A percentile compares a stretch with the other conserved stretches of the same genome.
Conservation (phyloP, 2,797 vertebrate genomes). For the Enteromius mattozi region DNA sequence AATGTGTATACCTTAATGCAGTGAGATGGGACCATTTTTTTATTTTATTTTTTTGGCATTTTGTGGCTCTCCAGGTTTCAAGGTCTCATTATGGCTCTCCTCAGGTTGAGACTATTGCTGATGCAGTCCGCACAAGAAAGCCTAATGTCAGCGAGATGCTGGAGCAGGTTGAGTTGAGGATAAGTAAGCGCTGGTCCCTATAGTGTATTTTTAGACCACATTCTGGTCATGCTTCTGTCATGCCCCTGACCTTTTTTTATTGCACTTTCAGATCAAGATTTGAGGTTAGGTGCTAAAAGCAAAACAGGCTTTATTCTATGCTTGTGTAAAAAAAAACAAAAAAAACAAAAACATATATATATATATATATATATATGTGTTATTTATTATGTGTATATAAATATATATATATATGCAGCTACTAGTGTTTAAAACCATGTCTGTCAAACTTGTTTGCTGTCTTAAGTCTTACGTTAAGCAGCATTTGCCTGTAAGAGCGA, state of each 20-base stretch:
- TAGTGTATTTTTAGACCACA: constrained; percentile 43
- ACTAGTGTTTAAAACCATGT: neutral
- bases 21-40: neutral
- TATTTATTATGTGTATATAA: too few species aligned
- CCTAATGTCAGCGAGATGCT: constrained; percentile 46
- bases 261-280: constrained; percentile 8
- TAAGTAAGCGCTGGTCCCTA: neutral
- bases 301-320: neutral
- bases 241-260: constrained; percentile 33
- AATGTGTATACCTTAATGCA: neutral
- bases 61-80: constrained; percentile 34
- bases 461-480: neutral
- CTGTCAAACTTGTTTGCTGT: neutral
- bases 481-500: neutral
- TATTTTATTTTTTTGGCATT: neutral
- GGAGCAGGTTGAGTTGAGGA: constrained; percentile 24
- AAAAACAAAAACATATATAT: too few species aligned
- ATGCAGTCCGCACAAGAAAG: constrained; percentile 32
- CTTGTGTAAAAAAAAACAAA: too few species aligned
- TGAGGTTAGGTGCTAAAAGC: constrained; percentile 27
- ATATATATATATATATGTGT: too few species aligned
- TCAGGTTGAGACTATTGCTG: constrained; percentile 26
- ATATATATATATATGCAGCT: neutral
- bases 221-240: constrained; percentile 38
- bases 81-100: constrained; percentile 23